Evolutionary conservation across 2,888 invertebrate genomes (phyloP).

Genomic region (Phytoseiulus persimilis): DNA sequence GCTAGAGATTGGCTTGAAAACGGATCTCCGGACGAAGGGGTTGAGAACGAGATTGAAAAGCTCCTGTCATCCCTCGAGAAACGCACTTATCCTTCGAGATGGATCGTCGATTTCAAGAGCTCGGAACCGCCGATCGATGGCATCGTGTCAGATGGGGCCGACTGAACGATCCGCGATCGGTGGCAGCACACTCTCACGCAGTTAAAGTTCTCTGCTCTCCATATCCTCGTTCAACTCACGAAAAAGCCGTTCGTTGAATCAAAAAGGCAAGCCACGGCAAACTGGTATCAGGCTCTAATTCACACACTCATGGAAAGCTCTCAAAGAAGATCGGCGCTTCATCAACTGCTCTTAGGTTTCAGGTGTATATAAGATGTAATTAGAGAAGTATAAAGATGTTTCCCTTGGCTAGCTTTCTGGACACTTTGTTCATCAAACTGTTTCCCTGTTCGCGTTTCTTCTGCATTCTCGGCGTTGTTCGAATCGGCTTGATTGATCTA

Average conservation of each 20-base stretch:
- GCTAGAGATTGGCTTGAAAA: not conserved
- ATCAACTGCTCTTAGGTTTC: not conserved
- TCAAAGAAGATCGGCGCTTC: not conserved
- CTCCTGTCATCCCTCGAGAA: constrained; percentile 10
- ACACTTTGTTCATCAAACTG: not conserved
- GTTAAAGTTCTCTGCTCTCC: no score
- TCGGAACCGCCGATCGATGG: not conserved
- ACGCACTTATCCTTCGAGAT: constrained; percentile 15
- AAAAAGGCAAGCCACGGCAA: not conserved
- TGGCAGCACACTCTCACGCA: no score
- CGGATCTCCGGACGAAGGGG: not conserved
- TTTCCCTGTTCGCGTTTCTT: not conserved
- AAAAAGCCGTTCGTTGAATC: no score
- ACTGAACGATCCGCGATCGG: no score
- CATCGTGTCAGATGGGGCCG: not conserved
- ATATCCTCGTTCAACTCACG: no score
- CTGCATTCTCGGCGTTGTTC: not conserved
- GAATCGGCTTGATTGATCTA: not conserved
- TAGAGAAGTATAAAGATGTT: not conserved
- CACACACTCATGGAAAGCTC: not conserved
- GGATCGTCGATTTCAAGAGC: constrained; percentile 8
- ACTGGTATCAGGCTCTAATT: not conserved
- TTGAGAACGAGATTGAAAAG: constrained; percentile 23
- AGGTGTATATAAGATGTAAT: not conserved
- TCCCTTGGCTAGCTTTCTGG: not conserved